Percentiles rank a stretch among this genome's conserved stretches.
These are phyloP conservation scores for Ichneumoninae sp. DNA, from an alignment of 2,888 invertebrate genomes.

Conservation along the genomic window DNA sequence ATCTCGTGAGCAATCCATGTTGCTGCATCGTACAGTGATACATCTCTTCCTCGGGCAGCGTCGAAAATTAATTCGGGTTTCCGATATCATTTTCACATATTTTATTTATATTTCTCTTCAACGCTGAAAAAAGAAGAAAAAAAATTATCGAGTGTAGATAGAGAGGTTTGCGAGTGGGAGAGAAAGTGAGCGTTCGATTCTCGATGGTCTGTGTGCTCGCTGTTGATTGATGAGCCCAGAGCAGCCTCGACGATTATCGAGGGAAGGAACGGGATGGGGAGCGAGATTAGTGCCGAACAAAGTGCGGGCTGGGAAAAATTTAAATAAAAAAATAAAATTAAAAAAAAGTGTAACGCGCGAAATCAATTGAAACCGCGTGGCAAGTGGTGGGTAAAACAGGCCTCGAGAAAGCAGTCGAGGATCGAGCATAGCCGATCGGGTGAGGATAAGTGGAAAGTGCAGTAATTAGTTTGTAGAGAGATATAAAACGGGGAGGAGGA, in stretches of 20 bases:
- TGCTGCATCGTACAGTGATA: slow-evolving; percentile 83
- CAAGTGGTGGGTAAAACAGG: slow-evolving; percentile 49
- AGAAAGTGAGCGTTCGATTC: slow-evolving; percentile 20
- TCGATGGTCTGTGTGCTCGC: slow-evolving; percentile 29
- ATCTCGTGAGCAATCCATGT: slow-evolving; percentile 79
- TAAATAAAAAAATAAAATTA: slow-evolving; percentile 20
- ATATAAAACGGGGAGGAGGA: slow-evolving; percentile 39
- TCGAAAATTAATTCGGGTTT: slow-evolving; percentile 8
- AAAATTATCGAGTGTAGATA: slow-evolving; percentile 42
- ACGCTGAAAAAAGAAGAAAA: background rate
- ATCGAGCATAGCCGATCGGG: slow-evolving; percentile 55
- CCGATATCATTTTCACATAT: background rate
- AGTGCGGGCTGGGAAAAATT: slow-evolving; percentile 10
- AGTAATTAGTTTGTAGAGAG: slow-evolving; percentile 63
- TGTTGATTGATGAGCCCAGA: slow-evolving; percentile 22
- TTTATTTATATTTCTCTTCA: background rate
- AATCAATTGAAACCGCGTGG: slow-evolving; percentile 40
- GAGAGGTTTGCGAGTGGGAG: background rate
- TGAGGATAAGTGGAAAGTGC: slow-evolving; percentile 59
- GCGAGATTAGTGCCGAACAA: slow-evolving; percentile 25
- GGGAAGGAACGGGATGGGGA: background rate
- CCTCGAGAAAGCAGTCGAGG: slow-evolving; percentile 45
- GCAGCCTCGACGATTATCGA: background rate
- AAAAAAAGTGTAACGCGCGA: slow-evolving; percentile 42
- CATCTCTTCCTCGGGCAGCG: slow-evolving; percentile 14